Evolutionary conservation across 1,140 invertebrate genomes (phyloP).

Genomic region (Pentalonia nigronervosa): DNA sequence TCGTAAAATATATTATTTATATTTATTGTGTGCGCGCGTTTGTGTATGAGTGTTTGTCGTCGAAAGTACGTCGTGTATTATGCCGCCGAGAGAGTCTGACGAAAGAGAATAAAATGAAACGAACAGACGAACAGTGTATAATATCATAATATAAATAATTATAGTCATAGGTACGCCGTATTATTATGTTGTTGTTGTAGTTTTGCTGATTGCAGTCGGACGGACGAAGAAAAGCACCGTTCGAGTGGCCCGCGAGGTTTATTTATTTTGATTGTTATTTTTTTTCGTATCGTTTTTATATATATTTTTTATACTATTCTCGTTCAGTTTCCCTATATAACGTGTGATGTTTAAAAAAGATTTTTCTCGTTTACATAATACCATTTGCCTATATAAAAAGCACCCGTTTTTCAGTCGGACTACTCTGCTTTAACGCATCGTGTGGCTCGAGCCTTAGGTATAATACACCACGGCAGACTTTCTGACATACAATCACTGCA

Average conservation of each 20-base stretch:
- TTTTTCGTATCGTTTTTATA: neutral
- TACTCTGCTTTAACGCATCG: no score
- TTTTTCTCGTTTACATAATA: neutral
- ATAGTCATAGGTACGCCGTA: neutral
- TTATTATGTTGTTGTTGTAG: neutral
- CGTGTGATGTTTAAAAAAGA: neutral
- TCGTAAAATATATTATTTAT: conserved; percentile 17
- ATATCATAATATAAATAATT: neutral
- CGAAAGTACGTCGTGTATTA: neutral
- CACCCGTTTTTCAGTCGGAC: neutral
- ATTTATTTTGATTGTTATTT: neutral
- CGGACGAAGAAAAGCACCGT: neutral
- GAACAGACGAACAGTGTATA: neutral
- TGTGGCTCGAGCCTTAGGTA: neutral
- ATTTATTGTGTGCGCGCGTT: neutral
- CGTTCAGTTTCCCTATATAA: neutral
- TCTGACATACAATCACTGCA: neutral
- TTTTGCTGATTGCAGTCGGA: neutral
- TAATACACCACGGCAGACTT: neutral
- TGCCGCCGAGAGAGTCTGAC: neutral
- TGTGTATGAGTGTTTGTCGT: neutral
- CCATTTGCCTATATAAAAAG: neutral
- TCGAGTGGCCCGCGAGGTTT: neutral
- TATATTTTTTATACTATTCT: neutral
- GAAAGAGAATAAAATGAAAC: neutral